Evolutionary conservation across 2,113 vertebrate genomes (phyloP), one percentile per base, ranked within the genome.

Genomic region (Mormyrus iriodes): DNA sequence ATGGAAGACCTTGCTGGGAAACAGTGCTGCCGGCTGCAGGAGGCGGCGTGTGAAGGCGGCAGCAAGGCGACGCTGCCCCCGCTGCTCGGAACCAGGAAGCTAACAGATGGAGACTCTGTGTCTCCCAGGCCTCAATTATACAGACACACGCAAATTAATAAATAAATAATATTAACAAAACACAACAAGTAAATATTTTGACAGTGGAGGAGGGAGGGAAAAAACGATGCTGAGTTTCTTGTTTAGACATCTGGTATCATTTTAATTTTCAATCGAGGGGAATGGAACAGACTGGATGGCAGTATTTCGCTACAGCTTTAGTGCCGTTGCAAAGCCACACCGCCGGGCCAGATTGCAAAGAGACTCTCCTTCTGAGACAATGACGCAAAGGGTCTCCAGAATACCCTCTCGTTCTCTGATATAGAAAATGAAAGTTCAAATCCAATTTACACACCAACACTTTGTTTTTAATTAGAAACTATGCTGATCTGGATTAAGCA

Each of bases 101-200:
- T 65, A 86, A 86, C 89, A 90, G 89, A 90, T 90, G 89, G 89
- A 76, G 44, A 24, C 65, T 52, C 61, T 27, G 21, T 52, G 85
- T 90, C 89, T 90, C 89, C 61, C 49, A 90, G 89, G 89, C 61
- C 84, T 90, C 89, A 86, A 90, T 86, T 86, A 90, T 85, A 90
- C 89, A 90, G 55, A 53, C 88, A 19, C 79, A 88, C 49, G n/a
- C 88, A 89, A 58, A 89, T 89, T 61, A 89, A 89, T 89, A 89
- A 89, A 89, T 89, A 89, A 89, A 89, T 89, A 89, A 89, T 85
- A 89, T 61, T 84, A 83, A 90, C 84, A 76, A 90, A 90, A 90
- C 84, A 87, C 58, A 86, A 90, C 55, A 87, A 87, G 84, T 90
- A 87, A 86, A 87, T 90, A 90, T 86, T 90, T 87, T 90, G 89